Evolutionary conservation across 2,888 invertebrate species (phyloP), one percentile per base, ranked within the genome.

Genomic region (Mongoloraphidia duomilia): DNA sequence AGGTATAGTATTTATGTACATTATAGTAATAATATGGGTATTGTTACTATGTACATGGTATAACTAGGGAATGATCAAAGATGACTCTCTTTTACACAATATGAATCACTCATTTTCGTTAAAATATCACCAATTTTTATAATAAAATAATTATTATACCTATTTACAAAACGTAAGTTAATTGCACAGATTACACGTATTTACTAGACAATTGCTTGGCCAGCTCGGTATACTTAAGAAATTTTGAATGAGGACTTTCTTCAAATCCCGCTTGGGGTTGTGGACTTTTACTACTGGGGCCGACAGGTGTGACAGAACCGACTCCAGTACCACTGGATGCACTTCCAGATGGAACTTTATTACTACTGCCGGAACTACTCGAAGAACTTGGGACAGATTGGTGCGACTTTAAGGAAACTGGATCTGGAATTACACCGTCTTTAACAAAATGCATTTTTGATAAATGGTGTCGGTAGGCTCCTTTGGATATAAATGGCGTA

Each of bases 191-290:
- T 80, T 84, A 90, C 78, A 88, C 87, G 75, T 92, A 93, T 75
- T 94, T 94, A 74, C 92, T 93, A 67, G 94, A 94, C 68, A 96
- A 76, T 74, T 96, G 95, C 73, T 95, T 95, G 63, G 96, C 96
- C 72, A 96, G 82, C 74, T 96, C 94, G 66, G 94, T 94, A 74
- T 96, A 96, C 75, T 95, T 95, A 60, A 94, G 83, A 77, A 95
- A 95, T 76, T 95, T 96, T 60, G 95, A 92, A 72, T 93, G 92
- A 45, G 92, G 90, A 66, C 89, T 91, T 70, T 93, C 93, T 63
- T 91, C 91, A 64, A 82, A 84, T 35, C 68, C 60, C 67, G 75
- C 66, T 65, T 77, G 66, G 58, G 63, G 67, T 46, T 65, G 64
- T 34, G 66, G 66, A 58, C 68, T 69, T 47, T 53, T 55, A 34